Percentiles rank a stretch among this genome's conserved stretches.
Conservation (phyloP, 2,888 invertebrate genomes). For the Drosophila lacicola region DNA sequence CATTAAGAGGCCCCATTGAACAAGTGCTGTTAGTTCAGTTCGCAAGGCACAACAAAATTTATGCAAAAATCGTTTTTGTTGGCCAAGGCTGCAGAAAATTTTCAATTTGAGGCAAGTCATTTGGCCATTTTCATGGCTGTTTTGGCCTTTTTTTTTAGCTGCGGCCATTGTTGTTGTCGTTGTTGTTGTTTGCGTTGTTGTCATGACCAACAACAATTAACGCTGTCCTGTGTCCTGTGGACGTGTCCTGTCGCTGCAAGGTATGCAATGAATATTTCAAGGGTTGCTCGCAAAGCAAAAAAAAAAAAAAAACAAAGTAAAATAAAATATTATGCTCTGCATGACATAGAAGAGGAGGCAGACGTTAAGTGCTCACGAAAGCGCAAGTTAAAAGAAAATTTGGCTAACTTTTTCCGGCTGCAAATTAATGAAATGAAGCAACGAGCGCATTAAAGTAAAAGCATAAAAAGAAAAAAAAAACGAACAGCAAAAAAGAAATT, state of each 20-base stretch:
- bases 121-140: conserved; percentile 36
- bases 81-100: conserved; percentile 38
- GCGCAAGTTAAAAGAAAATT: conserved; percentile 19
- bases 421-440: conserved; percentile 51
- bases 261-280: conserved; percentile 46
- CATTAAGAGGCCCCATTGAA: conserved; percentile 48
- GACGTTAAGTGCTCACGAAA: conserved; percentile 16
- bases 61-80: conserved; percentile 46
- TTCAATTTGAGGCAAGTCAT: conserved; percentile 48
- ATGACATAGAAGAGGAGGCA: neutral
- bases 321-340: conserved; percentile 18
- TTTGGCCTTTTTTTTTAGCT: conserved; percentile 9
- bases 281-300: conserved; percentile 42
- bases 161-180: neutral
- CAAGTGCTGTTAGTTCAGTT: conserved; percentile 12
- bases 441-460: conserved; percentile 46
- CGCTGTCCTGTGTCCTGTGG: conserved; percentile 27
- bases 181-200: conserved; percentile 36
- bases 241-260: conserved; percentile 28
- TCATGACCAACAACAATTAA: conserved; percentile 81
- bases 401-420: conserved; percentile 9
- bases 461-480: conserved; percentile 10
- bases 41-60: conserved; percentile 34
- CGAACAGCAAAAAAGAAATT: conserved; percentile 50
- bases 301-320: neutral